These are phyloP conservation scores for Neogale vison DNA, from an alignment of 2,113 vertebrate species.

Conservation along the genomic window DNA sequence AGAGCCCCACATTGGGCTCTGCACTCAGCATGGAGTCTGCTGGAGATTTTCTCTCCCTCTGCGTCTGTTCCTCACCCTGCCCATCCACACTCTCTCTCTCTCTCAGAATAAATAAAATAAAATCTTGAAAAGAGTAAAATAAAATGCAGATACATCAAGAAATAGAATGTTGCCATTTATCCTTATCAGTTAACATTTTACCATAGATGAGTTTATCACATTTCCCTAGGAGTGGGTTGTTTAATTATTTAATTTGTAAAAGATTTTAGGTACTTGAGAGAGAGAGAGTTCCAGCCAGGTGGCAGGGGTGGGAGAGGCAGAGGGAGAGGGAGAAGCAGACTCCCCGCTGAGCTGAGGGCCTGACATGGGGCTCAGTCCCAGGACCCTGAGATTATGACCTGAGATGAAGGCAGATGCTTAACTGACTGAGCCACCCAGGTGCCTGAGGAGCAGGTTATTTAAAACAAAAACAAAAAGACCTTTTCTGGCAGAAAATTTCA, in stretches of 20 bases:
- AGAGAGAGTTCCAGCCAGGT: background rate
- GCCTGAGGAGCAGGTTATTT: background rate
- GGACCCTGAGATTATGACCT: background rate
- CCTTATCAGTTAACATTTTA: conserved; percentile 9
- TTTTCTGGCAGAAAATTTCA: conserved; percentile 23
- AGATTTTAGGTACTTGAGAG: background rate
- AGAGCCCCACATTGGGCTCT: background rate
- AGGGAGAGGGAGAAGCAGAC: background rate
- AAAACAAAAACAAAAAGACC: background rate
- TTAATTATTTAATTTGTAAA: background rate
- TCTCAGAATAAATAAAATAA: background rate
- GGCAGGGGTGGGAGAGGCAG: background rate
- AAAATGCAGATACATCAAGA: background rate
- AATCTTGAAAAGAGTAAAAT: background rate
- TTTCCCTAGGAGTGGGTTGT: background rate
- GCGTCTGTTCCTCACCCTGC: background rate
- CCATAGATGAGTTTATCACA: conserved; percentile 1
- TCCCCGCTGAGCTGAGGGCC: background rate
- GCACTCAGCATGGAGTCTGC: background rate
- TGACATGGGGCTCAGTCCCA: background rate
- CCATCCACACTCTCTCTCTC: background rate
- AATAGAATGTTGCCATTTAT: background rate
- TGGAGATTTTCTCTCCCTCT: background rate
- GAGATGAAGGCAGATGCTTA: background rate
- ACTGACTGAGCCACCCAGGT: background rate